Base-by-base conservation (phyloP, 1,140 invertebrate species). In the Micrasema longulum region DNA sequence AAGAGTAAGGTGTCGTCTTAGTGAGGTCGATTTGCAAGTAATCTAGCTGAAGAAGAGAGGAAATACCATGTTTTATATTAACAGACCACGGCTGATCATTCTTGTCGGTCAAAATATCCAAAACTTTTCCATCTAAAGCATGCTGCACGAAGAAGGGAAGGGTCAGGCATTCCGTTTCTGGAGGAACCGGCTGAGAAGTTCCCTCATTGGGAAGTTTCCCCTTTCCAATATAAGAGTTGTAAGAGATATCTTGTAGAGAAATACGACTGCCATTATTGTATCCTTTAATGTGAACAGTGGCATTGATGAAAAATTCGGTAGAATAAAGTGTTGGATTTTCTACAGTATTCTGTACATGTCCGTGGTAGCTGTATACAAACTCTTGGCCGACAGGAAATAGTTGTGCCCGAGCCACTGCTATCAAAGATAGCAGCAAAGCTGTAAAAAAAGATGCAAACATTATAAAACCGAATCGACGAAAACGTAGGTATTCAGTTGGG, bases 31-130 rank as follows among this genome's bases (percentile, higher is more conserved):
- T 71, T 9, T 60, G 70, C 5, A 35, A 20, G 31, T 78, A 31
- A 38, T 83, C 78, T 36, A 83, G 18, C 31, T 82, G 78, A 26
- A 84, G 22, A 70, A 80, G 74, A 9, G 79, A 78, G 1, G 76
- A 78, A 10, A 83, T 78, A 11, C 76, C 77, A 22, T 77, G 76
- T 47, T 84, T 83, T 9, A 83, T 79, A 43, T 83, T 81, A 26
- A 66, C 76, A 0, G 80, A 82, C 79, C 79, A 84, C 22, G 38
- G 57, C 5, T 63, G 57, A 41, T 83, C 80, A 5, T 71, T n/a
- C 26, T 35, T 31, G 0, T 74, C 45, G 18, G 64, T 62, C 2
- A 68, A n/a, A 23, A 74, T 47, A 31, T 36, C 12, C 9, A 35
- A 12, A 11, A 47, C 38, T 63, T 68, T 71, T 48, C 68, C 73